These are phyloP conservation scores for Azorinus chamasolen DNA, from an alignment of 2,888 invertebrate genomes.

Conservation along the genomic window DNA sequence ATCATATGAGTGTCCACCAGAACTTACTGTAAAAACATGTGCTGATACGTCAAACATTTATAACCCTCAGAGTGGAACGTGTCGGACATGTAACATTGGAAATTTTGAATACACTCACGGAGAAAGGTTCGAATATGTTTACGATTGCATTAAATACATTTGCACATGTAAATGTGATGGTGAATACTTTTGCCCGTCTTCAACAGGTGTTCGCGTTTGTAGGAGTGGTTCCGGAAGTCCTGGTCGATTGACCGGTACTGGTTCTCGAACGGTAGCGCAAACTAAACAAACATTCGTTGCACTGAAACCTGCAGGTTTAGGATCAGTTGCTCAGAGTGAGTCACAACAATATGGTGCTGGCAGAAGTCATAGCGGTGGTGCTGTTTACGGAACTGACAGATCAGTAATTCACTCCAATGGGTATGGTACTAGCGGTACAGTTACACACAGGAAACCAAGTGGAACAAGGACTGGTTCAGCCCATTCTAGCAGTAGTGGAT, in stretches of 20 bases:
- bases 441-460: too few relatives aligned
- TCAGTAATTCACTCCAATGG: conserved; percentile 5
- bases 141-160: conserved; percentile 51
- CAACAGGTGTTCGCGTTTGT: conserved; percentile 46
- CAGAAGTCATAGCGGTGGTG: background rate
- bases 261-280: conserved; percentile 32
- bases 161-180: conserved; percentile 79
- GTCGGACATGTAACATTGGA: conserved; percentile 61
- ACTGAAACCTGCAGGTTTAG: conserved; percentile 34
- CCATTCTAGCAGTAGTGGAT: background rate
- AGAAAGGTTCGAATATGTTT: conserved; percentile 35
- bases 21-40: conserved; percentile 69
- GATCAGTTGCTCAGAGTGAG: background rate
- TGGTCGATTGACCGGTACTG: conserved; percentile 26
- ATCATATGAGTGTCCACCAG: conserved; percentile 74
- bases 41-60: conserved; percentile 31
- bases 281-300: conserved; percentile 43
- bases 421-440: background rate
- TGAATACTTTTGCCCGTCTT: conserved; percentile 73
- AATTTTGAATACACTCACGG: conserved; percentile 42
- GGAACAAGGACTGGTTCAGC: background rate
- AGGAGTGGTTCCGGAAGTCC: conserved; percentile 32
- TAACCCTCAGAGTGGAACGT: conserved; percentile 35
- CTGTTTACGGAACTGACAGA: background rate
- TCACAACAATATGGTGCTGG: background rate